Base-by-base conservation (phyloP, 1,140 invertebrate species). In the Rhizoglyphus robini region DNA sequence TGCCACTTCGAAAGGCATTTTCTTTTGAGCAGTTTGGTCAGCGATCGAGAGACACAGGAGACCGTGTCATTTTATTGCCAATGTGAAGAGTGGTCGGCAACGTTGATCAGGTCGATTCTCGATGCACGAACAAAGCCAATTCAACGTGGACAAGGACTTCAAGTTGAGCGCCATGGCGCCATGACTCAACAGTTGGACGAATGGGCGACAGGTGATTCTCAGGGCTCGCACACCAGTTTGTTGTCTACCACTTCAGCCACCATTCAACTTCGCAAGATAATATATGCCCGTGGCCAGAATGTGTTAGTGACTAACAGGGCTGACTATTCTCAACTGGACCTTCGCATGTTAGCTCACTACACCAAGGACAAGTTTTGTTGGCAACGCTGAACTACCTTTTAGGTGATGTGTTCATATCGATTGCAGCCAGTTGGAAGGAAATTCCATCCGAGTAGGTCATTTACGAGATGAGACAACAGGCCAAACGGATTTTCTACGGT, bases 301-400 rank as follows among this genome's bases (percentile, higher is more conserved):
- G 65, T 79, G 18, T 76, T 97, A n/a, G 72, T 99, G n/a, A n/a
- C n/a, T n/a, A n/a, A n/a, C 18, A 87, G 92, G 11, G 92, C 90
- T 0, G 95, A 98, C 77, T 98, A 94, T 76, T 94, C 88, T 72
- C 95, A 98, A 76, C 75, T 98, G 57, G 96, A 99, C 77, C 81
- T 99, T 71, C 80, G 95, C 69, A 83, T 98, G 66, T 79, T 98
- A 68, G 88, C 94, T 25, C 90, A 97, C 76, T 82, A 95, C 67
- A 90, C 88, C 11, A 75, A 82, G 69, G 95, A 98, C 60, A 74
- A n/a, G 79, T 81, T 34, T 75, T 97, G 13, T 77, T 82, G 29
- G 74, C 78, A 38, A 83, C 88, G 47, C 82, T 96, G 76, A 83
- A 83, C 49, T 31, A 67, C 31, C 18, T 18, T 18, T 46, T 64